Base-by-base conservation (phyloP, 1,140 invertebrate genomes). In the Heliothis virescens region DNA sequence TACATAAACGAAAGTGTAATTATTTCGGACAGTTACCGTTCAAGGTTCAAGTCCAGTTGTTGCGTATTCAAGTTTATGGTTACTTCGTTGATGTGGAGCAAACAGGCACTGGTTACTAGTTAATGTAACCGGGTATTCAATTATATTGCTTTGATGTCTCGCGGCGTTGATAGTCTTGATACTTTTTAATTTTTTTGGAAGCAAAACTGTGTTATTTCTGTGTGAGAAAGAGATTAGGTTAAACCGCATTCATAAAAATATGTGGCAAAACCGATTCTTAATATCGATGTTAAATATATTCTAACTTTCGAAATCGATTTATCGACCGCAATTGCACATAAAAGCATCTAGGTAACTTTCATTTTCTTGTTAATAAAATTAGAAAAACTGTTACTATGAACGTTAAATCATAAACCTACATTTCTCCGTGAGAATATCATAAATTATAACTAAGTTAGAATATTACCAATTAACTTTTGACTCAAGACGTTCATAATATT, bases 41-140 rank as follows among this genome's bases (percentile, higher is more conserved):
- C 74, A 76, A 65, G 74, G 74, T 76, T 60, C 59, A 63, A 63
- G 48, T 63, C 74, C 26, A 26, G 60, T 76, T 63, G 59, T 76
- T 53, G 57, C 72, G 55, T 60, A 76, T 65, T 76, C 60, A 76
- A 76, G 74, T 76, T 76, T 76, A 76, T 76, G 74, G 74, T 65
- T 76, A 76, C 16, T 65, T 48, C 59, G 59, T 34, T 65, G 60
- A 76, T 76, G 74, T 76, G 26, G 74, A 76, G 50, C 74, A 63
- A 76, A 48, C 47, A 53, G 26, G 34, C 41, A 13, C 4, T 18
- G 59, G 21, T 26, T 26, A 41, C 48, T n/a, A 10, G 53, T 57
- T 75, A 65, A 76, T 65, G 21, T 29, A 63, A 76, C 41, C 29
- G 26, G 53, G 60, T 71, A 50, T 60, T 63, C 47, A 65, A 76